Evolutionary conservation across 2,888 invertebrate species (phyloP).

Genomic region (Peribatodes rhomboidaria): DNA sequence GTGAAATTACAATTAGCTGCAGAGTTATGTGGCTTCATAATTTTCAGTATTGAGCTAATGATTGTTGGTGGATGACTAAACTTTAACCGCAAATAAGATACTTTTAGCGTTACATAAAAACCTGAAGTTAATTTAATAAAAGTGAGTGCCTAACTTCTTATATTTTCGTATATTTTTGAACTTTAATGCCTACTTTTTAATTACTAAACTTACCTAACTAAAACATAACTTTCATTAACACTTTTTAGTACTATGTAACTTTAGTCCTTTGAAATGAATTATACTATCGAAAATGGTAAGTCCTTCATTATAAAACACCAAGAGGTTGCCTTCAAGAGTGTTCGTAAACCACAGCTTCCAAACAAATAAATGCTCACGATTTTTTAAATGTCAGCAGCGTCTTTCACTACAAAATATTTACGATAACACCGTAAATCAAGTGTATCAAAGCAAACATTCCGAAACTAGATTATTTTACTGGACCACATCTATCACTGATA

Average conservation of each 20-base stretch:
- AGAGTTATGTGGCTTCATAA: neutral
- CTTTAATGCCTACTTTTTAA: too few species aligned
- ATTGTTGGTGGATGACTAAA: neutral
- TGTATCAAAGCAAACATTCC: slow-evolving; percentile 37
- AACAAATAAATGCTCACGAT: neutral
- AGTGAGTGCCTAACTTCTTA: too few species aligned
- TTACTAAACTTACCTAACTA: too few species aligned
- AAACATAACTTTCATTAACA: too few species aligned
- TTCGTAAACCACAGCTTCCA: neutral
- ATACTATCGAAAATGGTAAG: too few species aligned
- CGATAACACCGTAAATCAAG: slow-evolving; percentile 30
- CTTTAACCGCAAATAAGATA: too few species aligned
- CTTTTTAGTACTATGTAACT: too few species aligned
- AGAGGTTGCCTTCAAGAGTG: too few species aligned
- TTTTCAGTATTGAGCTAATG: too few species aligned
- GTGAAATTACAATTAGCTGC: slow-evolving; percentile 10
- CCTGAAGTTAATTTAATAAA: neutral
- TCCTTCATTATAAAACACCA: neutral
- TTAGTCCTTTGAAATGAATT: too few species aligned
- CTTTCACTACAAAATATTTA: slow-evolving; percentile 21
- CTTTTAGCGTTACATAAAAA: too few species aligned
- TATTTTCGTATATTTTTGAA: too few species aligned
- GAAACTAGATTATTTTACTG: slow-evolving; percentile 37
- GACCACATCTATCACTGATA: slow-evolving; percentile 40
- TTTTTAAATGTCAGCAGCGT: neutral